A percentile compares a stretch with the other conserved stretches of the same genome.
Evolutionary conservation across 1,140 invertebrate genomes (phyloP).

Genomic region (Dendrolimus punctatus): DNA sequence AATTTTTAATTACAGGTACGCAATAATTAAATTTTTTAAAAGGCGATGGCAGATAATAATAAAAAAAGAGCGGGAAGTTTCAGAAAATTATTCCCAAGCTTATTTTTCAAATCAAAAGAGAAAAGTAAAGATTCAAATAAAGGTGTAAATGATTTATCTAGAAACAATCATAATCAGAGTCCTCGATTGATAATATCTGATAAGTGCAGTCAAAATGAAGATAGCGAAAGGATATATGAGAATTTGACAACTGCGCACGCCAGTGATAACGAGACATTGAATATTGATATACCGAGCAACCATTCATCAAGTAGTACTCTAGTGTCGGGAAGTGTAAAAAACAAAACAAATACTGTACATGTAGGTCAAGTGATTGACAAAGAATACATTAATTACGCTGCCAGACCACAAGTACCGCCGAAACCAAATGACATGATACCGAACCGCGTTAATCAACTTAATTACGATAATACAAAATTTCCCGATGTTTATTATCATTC

Average conservation of each 20-base stretch:
- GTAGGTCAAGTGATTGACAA: constrained; percentile 11
- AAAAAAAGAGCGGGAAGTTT: constrained; percentile 52
- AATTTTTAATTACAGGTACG: background rate
- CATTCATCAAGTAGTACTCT: constrained; percentile 55
- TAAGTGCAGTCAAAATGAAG: constrained; percentile 16
- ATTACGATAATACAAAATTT: constrained; percentile 21
- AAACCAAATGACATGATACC: constrained; percentile 38
- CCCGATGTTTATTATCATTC: constrained; percentile 63
- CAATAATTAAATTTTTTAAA: background rate
- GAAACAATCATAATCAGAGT: constrained; percentile 44
- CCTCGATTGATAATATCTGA: constrained; percentile 30
- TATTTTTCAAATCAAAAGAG: constrained; percentile 54
- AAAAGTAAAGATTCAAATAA: constrained; percentile 33
- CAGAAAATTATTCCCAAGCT: constrained; percentile 49
- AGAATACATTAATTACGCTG: constrained; percentile 24
- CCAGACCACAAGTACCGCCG: constrained; percentile 53
- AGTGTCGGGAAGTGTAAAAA: constrained; percentile 51
- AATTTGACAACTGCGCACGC: constrained; percentile 34
- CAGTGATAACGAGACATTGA: constrained; percentile 21
- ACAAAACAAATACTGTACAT: constrained; percentile 13
- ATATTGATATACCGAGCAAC: constrained; percentile 29
- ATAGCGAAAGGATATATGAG: constrained; percentile 53
- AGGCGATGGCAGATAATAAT: constrained; percentile 43
- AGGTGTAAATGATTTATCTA: constrained; percentile 19
- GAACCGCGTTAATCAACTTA: constrained; percentile 15